A percentile compares a stretch with the other conserved stretches of the same genome.
Evolutionary conservation across 2,797 vertebrate species (phyloP).

Genomic region (Alectoris magna): DNA sequence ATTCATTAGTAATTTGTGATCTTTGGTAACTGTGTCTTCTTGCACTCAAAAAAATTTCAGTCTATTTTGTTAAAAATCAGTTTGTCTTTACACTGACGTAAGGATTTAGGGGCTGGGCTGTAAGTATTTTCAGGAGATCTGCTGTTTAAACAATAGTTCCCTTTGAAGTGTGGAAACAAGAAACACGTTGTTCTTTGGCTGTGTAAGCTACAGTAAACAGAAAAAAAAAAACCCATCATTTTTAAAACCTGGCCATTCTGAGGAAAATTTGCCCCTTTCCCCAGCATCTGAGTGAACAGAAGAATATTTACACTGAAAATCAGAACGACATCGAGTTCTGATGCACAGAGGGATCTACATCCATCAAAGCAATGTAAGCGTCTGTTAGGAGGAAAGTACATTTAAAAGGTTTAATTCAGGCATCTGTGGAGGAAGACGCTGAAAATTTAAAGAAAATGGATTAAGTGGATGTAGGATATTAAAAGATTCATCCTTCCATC

Average conservation of each 20-base stretch:
- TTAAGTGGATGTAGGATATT: not conserved
- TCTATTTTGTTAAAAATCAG: not conserved
- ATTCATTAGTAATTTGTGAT: not conserved
- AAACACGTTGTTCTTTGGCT: not conserved
- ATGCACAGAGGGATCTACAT: not conserved
- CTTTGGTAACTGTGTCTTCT: not conserved
- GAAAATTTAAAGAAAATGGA: not conserved
- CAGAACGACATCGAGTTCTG: slow-evolving; percentile 19
- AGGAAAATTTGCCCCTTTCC: not conserved
- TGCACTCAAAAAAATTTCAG: not conserved
- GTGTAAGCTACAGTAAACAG: not conserved
- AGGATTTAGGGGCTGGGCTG: not conserved
- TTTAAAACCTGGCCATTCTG: not conserved
- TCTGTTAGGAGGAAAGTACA: not conserved
- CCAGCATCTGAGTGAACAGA: not conserved
- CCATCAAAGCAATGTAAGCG: not conserved
- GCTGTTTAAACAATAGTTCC: slow-evolving; percentile 4
- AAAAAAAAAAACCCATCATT: not conserved
- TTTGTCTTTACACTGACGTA: not conserved
- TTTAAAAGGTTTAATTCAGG: not conserved
- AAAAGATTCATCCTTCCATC: not conserved
- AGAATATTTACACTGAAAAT: not conserved
- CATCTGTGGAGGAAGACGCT: not conserved
- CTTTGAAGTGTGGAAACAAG: slow-evolving; percentile 32
- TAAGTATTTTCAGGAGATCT: not conserved